phyloP scores from a whole-genome alignment of 1,140 invertebrate genomes.

The Laupala kohalensis region DNA sequence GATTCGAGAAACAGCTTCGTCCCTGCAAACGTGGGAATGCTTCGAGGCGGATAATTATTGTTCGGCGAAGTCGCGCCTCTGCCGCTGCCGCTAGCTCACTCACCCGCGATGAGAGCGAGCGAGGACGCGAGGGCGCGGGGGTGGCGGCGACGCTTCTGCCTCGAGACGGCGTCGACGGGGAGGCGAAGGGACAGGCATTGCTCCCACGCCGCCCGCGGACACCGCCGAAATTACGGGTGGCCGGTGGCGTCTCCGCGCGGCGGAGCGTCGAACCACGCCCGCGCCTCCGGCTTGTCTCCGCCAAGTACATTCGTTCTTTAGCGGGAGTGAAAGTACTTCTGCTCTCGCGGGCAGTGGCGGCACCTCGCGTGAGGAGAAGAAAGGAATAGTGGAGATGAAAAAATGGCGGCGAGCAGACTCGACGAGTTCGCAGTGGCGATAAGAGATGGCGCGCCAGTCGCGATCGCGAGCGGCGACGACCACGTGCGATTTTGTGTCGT shows the following conservation, averaged over 20 bases:
- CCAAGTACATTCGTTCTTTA: too few species aligned
- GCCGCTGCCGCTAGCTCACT: too few species aligned
- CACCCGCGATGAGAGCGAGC: neutral
- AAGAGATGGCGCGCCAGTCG: neutral
- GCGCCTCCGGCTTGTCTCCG: too few species aligned
- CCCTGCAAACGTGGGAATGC: slow-evolving; percentile 11
- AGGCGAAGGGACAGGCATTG: too few species aligned
- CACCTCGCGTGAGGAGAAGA: too few species aligned
- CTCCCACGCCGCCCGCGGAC: neutral
- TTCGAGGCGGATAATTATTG: slow-evolving; percentile 12
- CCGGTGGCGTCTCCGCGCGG: too few species aligned
- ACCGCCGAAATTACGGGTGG: neutral
- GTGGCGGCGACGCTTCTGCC: neutral
- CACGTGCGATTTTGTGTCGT: neutral
- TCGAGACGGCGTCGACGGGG: neutral
- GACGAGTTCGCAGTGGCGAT: neutral
- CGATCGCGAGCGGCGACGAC: too few species aligned
- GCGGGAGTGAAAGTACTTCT: too few species aligned
- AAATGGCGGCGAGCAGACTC: neutral
- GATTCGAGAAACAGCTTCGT: slow-evolving; percentile 15
- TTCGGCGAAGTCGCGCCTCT: slow-evolving; percentile 7
- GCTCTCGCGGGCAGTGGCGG: too few species aligned
- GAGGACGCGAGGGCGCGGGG: neutral
- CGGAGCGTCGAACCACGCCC: neutral
- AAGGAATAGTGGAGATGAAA: too few species aligned